Evolutionary conservation across 2,888 invertebrate genomes (phyloP), one percentile per base, ranked within the genome.

Genomic region (Drosophila paramelanica): DNA sequence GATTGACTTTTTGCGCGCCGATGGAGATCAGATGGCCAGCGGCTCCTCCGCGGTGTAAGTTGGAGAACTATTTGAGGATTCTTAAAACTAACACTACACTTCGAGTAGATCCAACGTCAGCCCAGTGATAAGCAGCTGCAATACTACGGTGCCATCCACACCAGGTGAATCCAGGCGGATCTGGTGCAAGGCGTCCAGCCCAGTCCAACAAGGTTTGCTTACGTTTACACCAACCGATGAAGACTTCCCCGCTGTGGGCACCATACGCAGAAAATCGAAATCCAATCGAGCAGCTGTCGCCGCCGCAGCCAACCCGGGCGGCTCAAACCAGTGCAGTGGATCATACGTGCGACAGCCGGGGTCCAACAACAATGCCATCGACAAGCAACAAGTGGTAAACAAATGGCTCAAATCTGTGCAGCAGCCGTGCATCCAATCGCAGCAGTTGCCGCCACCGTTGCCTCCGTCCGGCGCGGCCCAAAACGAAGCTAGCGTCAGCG

Each of bases 391-490:
- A 5, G n/a, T 52, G 5, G 56, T 84, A 1, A 36, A 36, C n/a
- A 49, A 53, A 17, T 87, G 81, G 84, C 59, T 84, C 8, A 56
- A 46, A n/a, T 58, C 60, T 5, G 60, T 86, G 11, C 52, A 50
- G 23, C 17, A 20, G 17, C 53, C 67, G 7, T 10, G 8, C 2
- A 25, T n/a, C 5, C 20, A 43, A 11, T 61, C 61, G 0, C 70
- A 70, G 53, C 65, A 41, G 13, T 3, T 47, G 25, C 31, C 53
- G 27, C 7, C 20, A 6, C 13, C 36, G 2, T 2, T 17, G 10
- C 23, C 27, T 2, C 17, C 10, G 5, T 17, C 17, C 0, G 46
- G 7, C 0, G 8, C 2, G 11, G 5, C 14, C 10, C 53, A 23
- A 17, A 1, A 27, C 13, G 46, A 13, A 13, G 3, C 11, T 1